A percentile compares a stretch with the other conserved stretches of the same genome.
Conservation (phyloP, 2,888 invertebrate genomes). For the Frankliniella intonsa region DNA sequence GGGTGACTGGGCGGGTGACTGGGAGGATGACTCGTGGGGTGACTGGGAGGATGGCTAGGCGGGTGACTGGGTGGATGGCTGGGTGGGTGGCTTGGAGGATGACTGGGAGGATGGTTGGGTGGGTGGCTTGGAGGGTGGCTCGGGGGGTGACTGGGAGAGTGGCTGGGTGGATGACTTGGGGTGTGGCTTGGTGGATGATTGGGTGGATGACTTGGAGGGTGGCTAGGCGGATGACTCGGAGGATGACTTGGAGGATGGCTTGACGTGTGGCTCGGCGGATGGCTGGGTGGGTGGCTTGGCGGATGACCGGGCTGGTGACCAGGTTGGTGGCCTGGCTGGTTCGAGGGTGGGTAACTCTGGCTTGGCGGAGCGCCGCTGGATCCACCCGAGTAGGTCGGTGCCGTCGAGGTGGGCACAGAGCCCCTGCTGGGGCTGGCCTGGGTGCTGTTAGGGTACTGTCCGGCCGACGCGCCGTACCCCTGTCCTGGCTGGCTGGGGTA, state of each 20-base stretch:
- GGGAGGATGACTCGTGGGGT: neutral
- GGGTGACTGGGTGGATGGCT: too few species aligned
- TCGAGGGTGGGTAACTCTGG: neutral
- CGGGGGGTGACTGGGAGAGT: neutral
- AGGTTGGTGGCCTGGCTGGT: slow-evolving; percentile 3
- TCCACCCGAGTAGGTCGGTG: neutral
- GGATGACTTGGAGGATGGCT: neutral
- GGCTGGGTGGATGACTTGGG: neutral
- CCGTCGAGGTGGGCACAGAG: neutral
- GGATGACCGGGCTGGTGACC: neutral
- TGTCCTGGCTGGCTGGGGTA: neutral
- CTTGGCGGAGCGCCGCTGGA: neutral
- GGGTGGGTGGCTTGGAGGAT: neutral
- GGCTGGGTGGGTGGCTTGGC: neutral
- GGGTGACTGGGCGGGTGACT: neutral
- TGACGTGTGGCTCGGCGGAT: neutral
- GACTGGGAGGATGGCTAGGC: neutral
- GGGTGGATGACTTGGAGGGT: neutral
- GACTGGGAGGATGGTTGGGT: neutral
- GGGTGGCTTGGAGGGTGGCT: neutral
- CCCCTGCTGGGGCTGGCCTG: slow-evolving; percentile 2
- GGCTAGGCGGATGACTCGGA: neutral
- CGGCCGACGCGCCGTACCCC: neutral
- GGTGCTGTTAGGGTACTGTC: slow-evolving; percentile 2
- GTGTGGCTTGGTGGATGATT: neutral